Evolutionary conservation across 2,888 invertebrate species (phyloP).

Genomic region (Parthenolecanium corni): DNA sequence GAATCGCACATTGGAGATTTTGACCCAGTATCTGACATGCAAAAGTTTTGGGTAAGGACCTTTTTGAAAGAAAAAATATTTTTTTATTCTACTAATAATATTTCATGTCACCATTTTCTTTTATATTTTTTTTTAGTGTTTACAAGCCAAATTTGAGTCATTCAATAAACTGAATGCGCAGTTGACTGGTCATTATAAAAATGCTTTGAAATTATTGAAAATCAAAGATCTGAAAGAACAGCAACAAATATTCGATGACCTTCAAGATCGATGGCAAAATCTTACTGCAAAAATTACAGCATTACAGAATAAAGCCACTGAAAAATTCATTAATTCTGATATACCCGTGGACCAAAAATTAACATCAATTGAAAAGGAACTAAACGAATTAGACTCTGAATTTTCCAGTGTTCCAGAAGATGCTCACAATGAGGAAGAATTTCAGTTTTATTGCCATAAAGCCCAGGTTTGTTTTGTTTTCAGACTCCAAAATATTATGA

Average conservation of each 20-base stretch:
- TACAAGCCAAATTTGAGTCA: slow-evolving; percentile 76
- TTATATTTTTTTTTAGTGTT: slow-evolving; percentile 43
- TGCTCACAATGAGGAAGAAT: slow-evolving; percentile 70
- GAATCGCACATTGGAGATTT: not conserved
- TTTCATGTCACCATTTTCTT: too few relatives aligned
- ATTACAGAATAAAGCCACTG: slow-evolving; percentile 5
- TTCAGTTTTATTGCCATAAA: slow-evolving; percentile 55
- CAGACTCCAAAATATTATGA: too few relatives aligned
- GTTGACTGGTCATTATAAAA: slow-evolving; percentile 60
- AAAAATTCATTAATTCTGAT: slow-evolving; percentile 7
- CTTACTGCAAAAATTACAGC: slow-evolving; percentile 50
- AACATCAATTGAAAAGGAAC: slow-evolving; percentile 53
- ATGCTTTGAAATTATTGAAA: slow-evolving; percentile 63
- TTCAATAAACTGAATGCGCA: slow-evolving; percentile 65
- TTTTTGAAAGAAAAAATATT: not conserved
- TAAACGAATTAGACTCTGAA: slow-evolving; percentile 57
- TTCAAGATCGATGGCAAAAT: slow-evolving; percentile 63
- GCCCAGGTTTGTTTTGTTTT: slow-evolving; percentile 13
- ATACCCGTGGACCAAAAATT: slow-evolving; percentile 36
- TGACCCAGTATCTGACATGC: not conserved
- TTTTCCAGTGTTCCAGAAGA: slow-evolving; percentile 63
- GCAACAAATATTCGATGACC: slow-evolving; percentile 61
- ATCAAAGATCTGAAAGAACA: slow-evolving; percentile 76
- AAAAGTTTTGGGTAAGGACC: slow-evolving; percentile 17
- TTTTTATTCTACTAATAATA: not conserved